phyloP scores from a whole-genome alignment of 1,140 invertebrate species.

The Calosoma granatense region DNA sequence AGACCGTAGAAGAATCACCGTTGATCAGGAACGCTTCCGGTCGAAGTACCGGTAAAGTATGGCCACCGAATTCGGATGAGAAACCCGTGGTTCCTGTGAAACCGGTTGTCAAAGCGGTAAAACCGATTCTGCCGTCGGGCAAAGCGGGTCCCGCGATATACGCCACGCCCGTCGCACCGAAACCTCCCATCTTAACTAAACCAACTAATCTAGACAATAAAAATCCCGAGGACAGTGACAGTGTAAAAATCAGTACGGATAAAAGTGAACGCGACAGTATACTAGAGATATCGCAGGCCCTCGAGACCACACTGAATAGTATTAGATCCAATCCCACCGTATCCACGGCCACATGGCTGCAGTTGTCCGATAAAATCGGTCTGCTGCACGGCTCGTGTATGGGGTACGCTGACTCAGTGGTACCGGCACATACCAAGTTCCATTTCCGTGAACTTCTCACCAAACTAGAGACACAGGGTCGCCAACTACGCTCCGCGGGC shows the following conservation, averaged over 20 bases:
- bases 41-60: constrained; percentile 34
- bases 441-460: constrained; percentile 79
- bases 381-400: constrained; percentile 66
- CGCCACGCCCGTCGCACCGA: constrained; percentile 48
- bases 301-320: constrained; percentile 54
- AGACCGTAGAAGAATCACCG: constrained; percentile 39
- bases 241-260: constrained; percentile 35
- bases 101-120: constrained; percentile 45
- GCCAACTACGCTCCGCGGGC: constrained; percentile 61
- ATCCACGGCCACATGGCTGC: constrained; percentile 61
- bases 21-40: constrained; percentile 31
- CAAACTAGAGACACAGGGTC: constrained; percentile 67
- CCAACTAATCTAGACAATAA: constrained; percentile 41
- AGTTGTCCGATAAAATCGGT: constrained; percentile 74
- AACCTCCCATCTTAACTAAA: constrained; percentile 46
- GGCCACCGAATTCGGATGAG: constrained; percentile 44
- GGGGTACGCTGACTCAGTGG: constrained; percentile 56
- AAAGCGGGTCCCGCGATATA: constrained; percentile 43
- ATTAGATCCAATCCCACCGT: constrained; percentile 47
- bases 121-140: constrained; percentile 36
- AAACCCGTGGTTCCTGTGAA: constrained; percentile 64
- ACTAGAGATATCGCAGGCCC: constrained; percentile 53
- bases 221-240: constrained; percentile 36
- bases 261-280: constrained; percentile 42
- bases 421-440: constrained; percentile 78